Evolutionary conservation across 2,888 invertebrate genomes (phyloP).

Genomic region (Epistrophe grossulariae): DNA sequence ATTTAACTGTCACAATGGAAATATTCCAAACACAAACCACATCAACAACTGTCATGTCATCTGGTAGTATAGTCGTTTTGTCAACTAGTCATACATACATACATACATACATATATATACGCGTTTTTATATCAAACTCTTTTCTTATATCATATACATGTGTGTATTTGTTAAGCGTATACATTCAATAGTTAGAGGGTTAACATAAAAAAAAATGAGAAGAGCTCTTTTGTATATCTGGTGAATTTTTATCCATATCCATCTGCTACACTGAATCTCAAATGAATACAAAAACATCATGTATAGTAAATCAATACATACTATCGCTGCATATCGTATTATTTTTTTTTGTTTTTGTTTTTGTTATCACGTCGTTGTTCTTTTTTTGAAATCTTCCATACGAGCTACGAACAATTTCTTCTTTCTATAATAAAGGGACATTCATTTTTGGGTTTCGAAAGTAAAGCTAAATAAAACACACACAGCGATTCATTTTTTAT

Average conservation of each 20-base stretch:
- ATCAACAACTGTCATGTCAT: conserved; percentile 24
- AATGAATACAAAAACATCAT: conserved; percentile 30
- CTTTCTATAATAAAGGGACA: no score
- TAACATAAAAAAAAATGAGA: not conserved
- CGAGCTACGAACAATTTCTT: not conserved
- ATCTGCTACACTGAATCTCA: conserved; percentile 57
- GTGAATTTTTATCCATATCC: conserved; percentile 12
- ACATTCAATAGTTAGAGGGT: conserved; percentile 10
- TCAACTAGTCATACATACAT: conserved; percentile 9
- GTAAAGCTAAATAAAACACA: no score
- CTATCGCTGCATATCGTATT: conserved; percentile 56
- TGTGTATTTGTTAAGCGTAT: conserved; percentile 25
- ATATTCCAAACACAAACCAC: conserved; percentile 37
- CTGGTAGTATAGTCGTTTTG: conserved; percentile 7
- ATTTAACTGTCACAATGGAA: conserved; percentile 11
- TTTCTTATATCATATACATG: not conserved
- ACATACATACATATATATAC: not conserved
- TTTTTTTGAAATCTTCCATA: not conserved
- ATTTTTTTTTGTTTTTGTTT: conserved; percentile 13
- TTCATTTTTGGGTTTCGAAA: no score
- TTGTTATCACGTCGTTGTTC: not conserved
- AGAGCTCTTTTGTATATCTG: not conserved
- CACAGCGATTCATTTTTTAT: no score
- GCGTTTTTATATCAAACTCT: not conserved
- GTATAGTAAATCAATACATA: conserved; percentile 68